Evolutionary conservation across 2,113 vertebrate species (phyloP), one percentile per base, ranked within the genome.

Genomic region (Hemicordylus capensis): DNA sequence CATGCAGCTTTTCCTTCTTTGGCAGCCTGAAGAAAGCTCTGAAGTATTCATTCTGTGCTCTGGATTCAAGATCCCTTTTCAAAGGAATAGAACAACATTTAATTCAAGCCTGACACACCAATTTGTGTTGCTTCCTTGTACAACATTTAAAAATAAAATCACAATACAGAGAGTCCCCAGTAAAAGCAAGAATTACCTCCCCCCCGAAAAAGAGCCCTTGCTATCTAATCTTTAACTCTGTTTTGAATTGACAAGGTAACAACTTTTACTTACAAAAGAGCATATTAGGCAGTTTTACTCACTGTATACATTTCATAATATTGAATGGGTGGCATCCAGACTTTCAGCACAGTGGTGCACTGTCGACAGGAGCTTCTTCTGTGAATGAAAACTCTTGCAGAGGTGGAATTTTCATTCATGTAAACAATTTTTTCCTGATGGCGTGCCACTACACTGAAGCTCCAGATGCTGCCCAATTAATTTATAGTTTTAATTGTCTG

Each of bases 1-100:
- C 95, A 0, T 96, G 94, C 70, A 99, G 95, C 56, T 91, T 95
- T 93, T 99, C 99, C 1, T 83, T 91, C 44, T 97, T 97, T 0
- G 98, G 98, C 78, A 99, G 93, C 80, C 98, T 96, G 88, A 99
- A 99, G 94, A 98, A 97, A 31, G 98, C 98, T 84, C 98, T 96
- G 90, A 99, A 99, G 91, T 98, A 98, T 89, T 98, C 97, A 5
- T 97, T 97, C 81, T 98, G 93, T 0, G 97, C 97, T 95, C 98
- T 97, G 83, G 98, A 97, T 95, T 99, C 98, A 26, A 99, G 97
- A 88, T 98, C 95, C 95, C 99, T 99, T 92, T 70, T 0, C 3
- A 79, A 51, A 56, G 87, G 82, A 66, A 66, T 83, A 76, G 10
- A 77, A 48, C 42, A 61, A 46, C 4, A 59, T 15, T 28, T 80